Conservation (phyloP, 2,797 vertebrate genomes). For the Gastrophryne carolinensis region DNA sequence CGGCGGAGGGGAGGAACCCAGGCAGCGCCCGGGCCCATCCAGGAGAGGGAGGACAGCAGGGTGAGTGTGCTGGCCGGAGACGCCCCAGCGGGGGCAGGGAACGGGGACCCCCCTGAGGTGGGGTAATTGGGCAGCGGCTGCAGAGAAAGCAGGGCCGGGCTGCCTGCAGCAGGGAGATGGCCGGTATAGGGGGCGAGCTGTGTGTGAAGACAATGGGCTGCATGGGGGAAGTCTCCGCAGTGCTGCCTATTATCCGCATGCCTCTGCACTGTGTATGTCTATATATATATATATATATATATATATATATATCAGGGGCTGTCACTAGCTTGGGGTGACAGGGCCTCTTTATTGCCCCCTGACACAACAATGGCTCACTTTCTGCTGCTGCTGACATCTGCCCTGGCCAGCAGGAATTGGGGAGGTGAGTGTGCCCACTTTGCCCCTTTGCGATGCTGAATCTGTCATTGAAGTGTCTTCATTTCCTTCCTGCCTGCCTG, state of each 20-base stretch:
- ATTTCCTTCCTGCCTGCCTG: background rate
- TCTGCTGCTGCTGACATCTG: too few species aligned
- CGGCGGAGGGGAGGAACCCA: conserved; percentile 57
- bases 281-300: background rate
- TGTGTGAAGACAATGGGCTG: conserved; percentile 15
- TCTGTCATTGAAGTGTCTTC: too few species aligned
- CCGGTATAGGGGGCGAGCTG: background rate
- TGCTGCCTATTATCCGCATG: conserved; percentile 26
- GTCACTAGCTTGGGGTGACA: too few species aligned
- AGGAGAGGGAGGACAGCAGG: conserved; percentile 47
- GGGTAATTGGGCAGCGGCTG: background rate
- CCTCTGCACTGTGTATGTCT: conserved; percentile 16
- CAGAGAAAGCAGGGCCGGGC: conserved; percentile 9
- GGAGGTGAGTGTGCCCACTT: background rate
- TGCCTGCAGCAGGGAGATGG: background rate
- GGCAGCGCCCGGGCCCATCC: conserved; percentile 50
- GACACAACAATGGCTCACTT: too few species aligned
- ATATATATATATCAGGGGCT: background rate
- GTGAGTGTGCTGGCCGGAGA: conserved; percentile 1
- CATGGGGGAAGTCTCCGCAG: background rate
- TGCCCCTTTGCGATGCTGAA: background rate
- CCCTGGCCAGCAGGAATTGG: too few species aligned
- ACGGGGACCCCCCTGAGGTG: too few species aligned
- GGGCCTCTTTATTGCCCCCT: background rate
- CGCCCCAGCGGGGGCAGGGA: background rate